phyloP scores from a whole-genome alignment of 1,140 invertebrate genomes.

The Camponotus floridanus region DNA sequence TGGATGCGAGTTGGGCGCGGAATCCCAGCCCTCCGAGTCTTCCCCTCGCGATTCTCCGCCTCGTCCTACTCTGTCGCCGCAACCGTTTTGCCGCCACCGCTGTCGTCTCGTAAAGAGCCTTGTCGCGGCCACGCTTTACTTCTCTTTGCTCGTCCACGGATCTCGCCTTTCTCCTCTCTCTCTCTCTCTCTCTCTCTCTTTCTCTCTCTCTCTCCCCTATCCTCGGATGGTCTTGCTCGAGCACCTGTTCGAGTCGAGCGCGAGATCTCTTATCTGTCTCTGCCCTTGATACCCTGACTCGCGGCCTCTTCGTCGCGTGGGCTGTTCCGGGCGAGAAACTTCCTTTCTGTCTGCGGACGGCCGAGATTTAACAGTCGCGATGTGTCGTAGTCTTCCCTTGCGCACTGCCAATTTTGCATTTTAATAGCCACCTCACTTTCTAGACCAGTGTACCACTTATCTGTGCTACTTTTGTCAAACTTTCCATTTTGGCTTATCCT shows the following conservation, averaged over 20 bases:
- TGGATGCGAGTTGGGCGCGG: slow-evolving; percentile 73
- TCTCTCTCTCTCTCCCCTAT: slow-evolving; percentile 67
- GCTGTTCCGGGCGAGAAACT: slow-evolving; percentile 53
- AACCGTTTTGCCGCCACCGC: background rate
- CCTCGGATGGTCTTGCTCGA: slow-evolving; percentile 63
- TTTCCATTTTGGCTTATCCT: slow-evolving; percentile 73
- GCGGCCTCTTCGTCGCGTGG: slow-evolving; percentile 60
- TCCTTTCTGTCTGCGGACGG: slow-evolving; percentile 28
- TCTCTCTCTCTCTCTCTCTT: slow-evolving; percentile 65
- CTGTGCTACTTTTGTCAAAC: slow-evolving; percentile 75
- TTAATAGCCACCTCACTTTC: slow-evolving; percentile 72
- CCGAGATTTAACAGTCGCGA: slow-evolving; percentile 48
- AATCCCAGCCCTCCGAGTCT: slow-evolving; percentile 15
- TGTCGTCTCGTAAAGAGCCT: background rate
- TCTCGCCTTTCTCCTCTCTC: slow-evolving; percentile 68
- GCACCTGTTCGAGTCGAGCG: slow-evolving; percentile 69
- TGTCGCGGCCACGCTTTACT: slow-evolving; percentile 56
- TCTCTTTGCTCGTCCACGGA: slow-evolving; percentile 60
- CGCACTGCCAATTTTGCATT: slow-evolving; percentile 64
- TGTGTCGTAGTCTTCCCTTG: slow-evolving; percentile 35
- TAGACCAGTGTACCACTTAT: slow-evolving; percentile 74
- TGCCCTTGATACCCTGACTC: slow-evolving; percentile 72
- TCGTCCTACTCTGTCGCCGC: slow-evolving; percentile 56
- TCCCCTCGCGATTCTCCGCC: slow-evolving; percentile 69
- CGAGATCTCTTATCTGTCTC: slow-evolving; percentile 67